These are phyloP conservation scores for Gouania willdenowi DNA, from an alignment of 2,797 vertebrate species.

Conservation along the genomic window DNA sequence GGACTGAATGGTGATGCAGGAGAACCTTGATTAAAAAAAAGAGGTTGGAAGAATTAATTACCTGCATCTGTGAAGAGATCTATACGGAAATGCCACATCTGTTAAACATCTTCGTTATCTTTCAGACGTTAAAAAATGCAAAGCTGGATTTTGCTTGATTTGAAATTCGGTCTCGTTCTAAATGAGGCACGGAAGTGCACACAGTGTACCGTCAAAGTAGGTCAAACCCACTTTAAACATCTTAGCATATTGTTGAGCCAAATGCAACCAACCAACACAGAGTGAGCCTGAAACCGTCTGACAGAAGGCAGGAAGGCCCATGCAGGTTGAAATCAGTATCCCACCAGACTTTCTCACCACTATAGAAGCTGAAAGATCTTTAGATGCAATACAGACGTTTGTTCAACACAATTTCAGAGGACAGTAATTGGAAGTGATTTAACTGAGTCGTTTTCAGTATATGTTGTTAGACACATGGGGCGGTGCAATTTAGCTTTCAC, in stretches of 20 bases:
- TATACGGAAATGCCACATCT: neutral
- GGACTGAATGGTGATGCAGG: constrained; percentile 94
- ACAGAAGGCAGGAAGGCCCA: constrained; percentile 7
- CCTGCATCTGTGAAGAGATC: too few species aligned
- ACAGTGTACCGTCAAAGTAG: constrained; percentile 37
- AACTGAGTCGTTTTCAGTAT: too few species aligned
- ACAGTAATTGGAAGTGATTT: too few species aligned
- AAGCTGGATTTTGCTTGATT: constrained; percentile 5
- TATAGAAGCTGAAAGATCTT: neutral
- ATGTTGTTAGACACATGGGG: neutral
- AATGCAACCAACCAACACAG: constrained; percentile 19
- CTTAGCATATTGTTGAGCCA: constrained; percentile 37
- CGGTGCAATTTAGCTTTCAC: constrained; percentile 24
- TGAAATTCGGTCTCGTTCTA: neutral
- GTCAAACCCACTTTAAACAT: constrained; percentile 43
- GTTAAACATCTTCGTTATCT: neutral
- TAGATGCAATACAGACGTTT: neutral
- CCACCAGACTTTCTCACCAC: neutral
- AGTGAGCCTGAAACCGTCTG: constrained; percentile 9
- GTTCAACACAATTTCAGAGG: neutral
- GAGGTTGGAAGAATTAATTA: too few species aligned
- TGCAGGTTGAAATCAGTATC: neutral
- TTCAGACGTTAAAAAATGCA: neutral
- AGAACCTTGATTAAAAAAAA: constrained; percentile 76
- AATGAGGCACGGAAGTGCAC: neutral